Evolutionary conservation across 2,888 invertebrate genomes (phyloP).

Genomic region (Ornithoptera alexandrae): DNA sequence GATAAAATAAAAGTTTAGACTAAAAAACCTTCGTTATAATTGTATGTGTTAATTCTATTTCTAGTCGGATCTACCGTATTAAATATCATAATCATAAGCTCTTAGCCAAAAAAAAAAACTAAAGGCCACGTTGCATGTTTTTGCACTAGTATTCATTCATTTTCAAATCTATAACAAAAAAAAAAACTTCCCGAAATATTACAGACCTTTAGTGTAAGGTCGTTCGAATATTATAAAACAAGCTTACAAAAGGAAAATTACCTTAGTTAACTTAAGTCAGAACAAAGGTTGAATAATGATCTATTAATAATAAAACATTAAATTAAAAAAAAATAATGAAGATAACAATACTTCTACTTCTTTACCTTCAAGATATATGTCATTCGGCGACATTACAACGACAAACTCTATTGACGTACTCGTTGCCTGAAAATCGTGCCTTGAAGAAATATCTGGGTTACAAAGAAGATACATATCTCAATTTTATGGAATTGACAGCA

Average conservation of each 20-base stretch:
- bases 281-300: slow-evolving; percentile 44
- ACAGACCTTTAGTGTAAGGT: slow-evolving; percentile 62
- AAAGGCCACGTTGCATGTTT: neutral
- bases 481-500: slow-evolving; percentile 41
- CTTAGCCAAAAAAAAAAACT: neutral
- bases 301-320: slow-evolving; percentile 35
- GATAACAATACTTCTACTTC: slow-evolving; percentile 15
- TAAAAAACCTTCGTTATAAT: neutral
- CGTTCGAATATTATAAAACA: slow-evolving; percentile 66
- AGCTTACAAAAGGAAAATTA: slow-evolving; percentile 53
- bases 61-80: neutral
- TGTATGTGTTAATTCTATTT: neutral
- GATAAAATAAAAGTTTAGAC: neutral
- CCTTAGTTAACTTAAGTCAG: slow-evolving; percentile 47
- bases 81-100: neutral
- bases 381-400: slow-evolving; percentile 18
- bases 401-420: slow-evolving; percentile 47
- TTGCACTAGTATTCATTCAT: neutral
- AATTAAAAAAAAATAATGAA: slow-evolving; percentile 29
- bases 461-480: slow-evolving; percentile 58
- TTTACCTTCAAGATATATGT: slow-evolving; percentile 15
- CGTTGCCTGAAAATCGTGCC: slow-evolving; percentile 50
- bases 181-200: slow-evolving; percentile 35
- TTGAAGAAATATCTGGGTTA: slow-evolving; percentile 57
- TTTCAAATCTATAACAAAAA: slow-evolving; percentile 8